Conservation (phyloP, 2,888 invertebrate species). For the Eurytoma adleriae region DNA sequence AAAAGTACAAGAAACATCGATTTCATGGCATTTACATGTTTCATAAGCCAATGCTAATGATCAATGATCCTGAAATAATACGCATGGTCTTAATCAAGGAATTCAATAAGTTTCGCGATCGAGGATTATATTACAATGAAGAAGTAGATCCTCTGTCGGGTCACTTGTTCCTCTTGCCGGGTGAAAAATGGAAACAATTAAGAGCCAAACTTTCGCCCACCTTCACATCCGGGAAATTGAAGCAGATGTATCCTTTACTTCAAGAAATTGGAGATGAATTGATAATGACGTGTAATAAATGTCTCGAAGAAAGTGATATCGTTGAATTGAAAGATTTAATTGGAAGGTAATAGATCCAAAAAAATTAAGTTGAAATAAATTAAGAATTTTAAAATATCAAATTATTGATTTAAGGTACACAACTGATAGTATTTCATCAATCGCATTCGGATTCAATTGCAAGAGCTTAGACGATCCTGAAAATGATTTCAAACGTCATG, state of each 20-base stretch:
- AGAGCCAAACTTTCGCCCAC: conserved; percentile 66
- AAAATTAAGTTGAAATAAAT: neutral
- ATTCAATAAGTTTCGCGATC: conserved; percentile 64
- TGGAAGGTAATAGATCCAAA: conserved; percentile 6
- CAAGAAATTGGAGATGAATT: conserved; percentile 59
- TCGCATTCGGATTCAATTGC: conserved; percentile 42
- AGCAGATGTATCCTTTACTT: conserved; percentile 63
- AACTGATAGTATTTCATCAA: conserved; percentile 33
- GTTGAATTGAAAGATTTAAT: conserved; percentile 45
- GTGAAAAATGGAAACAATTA: conserved; percentile 64
- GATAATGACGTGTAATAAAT: conserved; percentile 37
- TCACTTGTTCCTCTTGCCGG: conserved; percentile 59
- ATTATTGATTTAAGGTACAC: conserved; percentile 21
- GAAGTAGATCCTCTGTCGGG: conserved; percentile 58
- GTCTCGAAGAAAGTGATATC: conserved; percentile 10
- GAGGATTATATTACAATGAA: conserved; percentile 59
- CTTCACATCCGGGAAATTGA: conserved; percentile 68
- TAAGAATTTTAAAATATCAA: neutral
- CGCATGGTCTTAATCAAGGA: conserved; percentile 63
- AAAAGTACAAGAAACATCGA: conserved; percentile 35
- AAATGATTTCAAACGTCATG: conserved; percentile 63
- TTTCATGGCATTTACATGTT: conserved; percentile 58
- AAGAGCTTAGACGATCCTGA: conserved; percentile 60
- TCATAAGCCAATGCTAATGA: conserved; percentile 59
- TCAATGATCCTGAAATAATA: conserved; percentile 64